Evolutionary conservation across 2,888 invertebrate species (phyloP), one percentile per base, ranked within the genome.

Genomic region (Trisateles emortualis): DNA sequence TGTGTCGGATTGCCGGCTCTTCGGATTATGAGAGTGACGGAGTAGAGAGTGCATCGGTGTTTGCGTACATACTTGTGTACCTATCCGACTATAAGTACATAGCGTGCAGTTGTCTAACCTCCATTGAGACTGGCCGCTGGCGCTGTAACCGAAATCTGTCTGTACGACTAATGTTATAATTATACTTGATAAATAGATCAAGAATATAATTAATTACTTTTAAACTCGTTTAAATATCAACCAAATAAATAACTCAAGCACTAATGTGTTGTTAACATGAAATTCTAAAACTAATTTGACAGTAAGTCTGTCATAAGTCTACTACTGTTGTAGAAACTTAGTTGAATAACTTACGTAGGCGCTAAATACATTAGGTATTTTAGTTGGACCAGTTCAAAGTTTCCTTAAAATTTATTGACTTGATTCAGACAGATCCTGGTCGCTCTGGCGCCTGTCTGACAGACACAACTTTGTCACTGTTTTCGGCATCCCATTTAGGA

Each of bases 371-470:
- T 42, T 42, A 59, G 48, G 64, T 64, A 68, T 70, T 39, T 59
- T 59, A 51, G 47, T 56, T 49, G 44, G 60, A 67, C 59, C 59
- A 66, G 63, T 55, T 59, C 32, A 51, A 10, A 48, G 48, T 58
- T 58, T 45, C 50, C 35, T 32, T 48, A 26, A 48, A 57, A 60
- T 62, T 68, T 72, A 68, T 67, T 30, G 52, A 39, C 54, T 59
- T 13, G 44, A 42, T 29, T 50, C 41, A 41, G 49, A 59, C 48
- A 61, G 42, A 44, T 39, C 49, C 49, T 60, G 53, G 55, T 47
- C 41, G 59, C 55, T 38, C 53, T 67, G 78, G 78, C 79, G 77
- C 74, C 74, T 53, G 47, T 38, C 43, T 54, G 56, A 63, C 56
- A 42, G 33, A 54, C 50, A 63, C 46, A 64, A 64, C 64, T 64